Percentiles rank a stretch among this genome's conserved stretches.
Evolutionary conservation across 2,888 invertebrate genomes (phyloP).

Genomic region (Apodemia mormo): DNA sequence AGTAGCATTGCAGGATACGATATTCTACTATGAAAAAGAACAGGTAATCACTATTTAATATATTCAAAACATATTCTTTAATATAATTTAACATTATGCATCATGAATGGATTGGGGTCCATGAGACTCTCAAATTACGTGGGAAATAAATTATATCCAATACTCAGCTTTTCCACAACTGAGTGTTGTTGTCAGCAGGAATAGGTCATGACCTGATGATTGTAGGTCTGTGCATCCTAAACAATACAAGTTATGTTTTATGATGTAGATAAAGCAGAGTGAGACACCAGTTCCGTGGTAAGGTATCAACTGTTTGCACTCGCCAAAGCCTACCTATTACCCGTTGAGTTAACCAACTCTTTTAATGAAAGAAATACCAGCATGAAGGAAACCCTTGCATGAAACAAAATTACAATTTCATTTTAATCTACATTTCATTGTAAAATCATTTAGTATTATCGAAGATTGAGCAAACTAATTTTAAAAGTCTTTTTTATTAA

Average conservation of each 20-base stretch:
- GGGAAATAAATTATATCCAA: no score
- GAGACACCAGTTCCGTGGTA: conserved; percentile 51
- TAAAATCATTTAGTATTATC: neutral
- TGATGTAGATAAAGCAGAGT: conserved; percentile 60
- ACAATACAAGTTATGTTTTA: conserved; percentile 35
- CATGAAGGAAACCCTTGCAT: neutral
- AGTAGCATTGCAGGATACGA: no score
- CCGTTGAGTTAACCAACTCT: conserved; percentile 11
- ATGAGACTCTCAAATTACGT: no score
- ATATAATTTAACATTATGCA: no score
- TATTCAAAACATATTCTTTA: no score
- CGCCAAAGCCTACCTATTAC: neutral
- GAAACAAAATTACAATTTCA: neutral
- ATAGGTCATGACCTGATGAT: neutral
- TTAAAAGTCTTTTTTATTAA: no score
- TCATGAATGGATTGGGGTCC: no score
- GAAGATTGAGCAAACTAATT: no score
- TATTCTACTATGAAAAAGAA: no score
- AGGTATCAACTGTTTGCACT: conserved; percentile 32
- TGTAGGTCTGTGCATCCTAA: neutral
- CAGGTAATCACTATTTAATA: no score
- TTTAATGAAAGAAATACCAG: neutral
- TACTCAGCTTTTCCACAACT: no score
- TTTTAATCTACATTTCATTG: neutral
- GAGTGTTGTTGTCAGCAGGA: no score